Evolutionary conservation across 2,888 invertebrate species (phyloP).

Genomic region (Pammene fasciana): DNA sequence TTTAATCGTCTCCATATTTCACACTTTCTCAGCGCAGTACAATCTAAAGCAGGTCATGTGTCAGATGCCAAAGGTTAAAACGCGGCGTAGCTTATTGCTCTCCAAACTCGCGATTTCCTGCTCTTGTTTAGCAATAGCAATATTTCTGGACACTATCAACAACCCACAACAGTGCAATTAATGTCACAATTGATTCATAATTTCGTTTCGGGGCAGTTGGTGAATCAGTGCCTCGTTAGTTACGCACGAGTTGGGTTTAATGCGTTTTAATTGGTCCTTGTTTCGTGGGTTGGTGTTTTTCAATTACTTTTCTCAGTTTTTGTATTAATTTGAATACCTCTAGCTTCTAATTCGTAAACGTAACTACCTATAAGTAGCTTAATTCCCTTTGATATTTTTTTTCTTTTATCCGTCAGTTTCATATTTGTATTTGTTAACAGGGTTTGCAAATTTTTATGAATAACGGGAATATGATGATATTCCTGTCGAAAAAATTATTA

Average conservation of each 20-base stretch:
- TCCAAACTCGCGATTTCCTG: constrained; percentile 15
- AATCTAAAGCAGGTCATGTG: constrained; percentile 6
- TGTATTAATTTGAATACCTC: background rate
- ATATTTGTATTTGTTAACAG: no score
- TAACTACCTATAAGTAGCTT: no score
- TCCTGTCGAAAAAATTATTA: no score
- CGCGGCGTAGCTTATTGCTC: constrained; percentile 15
- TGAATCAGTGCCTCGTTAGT: background rate
- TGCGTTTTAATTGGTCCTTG: background rate
- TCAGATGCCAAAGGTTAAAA: constrained; percentile 25
- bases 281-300: background rate
- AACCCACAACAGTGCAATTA: constrained; percentile 12
- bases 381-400: no score
- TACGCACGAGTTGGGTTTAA: constrained; percentile 7
- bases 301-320: background rate
- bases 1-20: constrained; percentile 17
- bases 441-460: no score
- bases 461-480: no score
- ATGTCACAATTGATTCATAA: constrained; percentile 28
- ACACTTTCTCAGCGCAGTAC: constrained; percentile 11
- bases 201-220: constrained; percentile 3
- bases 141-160: constrained; percentile 32
- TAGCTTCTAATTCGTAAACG: no score
- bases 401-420: no score
- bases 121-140: constrained; percentile 15